A percentile compares a stretch with the other conserved stretches of the same genome.
Evolutionary conservation across 2,888 invertebrate genomes (phyloP).

Genomic region (Acronicta alni): DNA sequence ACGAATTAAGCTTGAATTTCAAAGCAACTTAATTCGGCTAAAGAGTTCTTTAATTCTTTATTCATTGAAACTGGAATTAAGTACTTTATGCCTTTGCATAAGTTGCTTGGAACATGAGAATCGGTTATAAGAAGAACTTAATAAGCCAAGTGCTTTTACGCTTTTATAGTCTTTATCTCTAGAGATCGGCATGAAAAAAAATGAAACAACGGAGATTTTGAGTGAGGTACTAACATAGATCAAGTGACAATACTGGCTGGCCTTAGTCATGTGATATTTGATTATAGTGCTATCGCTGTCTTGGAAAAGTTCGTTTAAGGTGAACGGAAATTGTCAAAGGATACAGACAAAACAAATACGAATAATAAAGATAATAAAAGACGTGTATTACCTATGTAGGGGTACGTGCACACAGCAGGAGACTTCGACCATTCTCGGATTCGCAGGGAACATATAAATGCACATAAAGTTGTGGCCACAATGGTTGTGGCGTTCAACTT

Average conservation of each 20-base stretch:
- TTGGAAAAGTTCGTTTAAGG: background rate
- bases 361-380: constrained; percentile 27
- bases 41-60: constrained; percentile 48
- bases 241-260: too few relatives aligned
- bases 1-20: constrained; percentile 47
- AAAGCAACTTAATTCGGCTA: constrained; percentile 29
- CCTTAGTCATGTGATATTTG: too few relatives aligned
- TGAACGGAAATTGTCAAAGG: constrained; percentile 10
- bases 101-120: background rate
- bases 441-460: constrained; percentile 58
- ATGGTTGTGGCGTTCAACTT: constrained; percentile 70
- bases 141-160: background rate
- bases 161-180: too few relatives aligned
- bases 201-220: too few relatives aligned
- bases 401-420: constrained; percentile 41
- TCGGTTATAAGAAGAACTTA: constrained; percentile 11
- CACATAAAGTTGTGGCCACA: constrained; percentile 71
- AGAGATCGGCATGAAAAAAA: too few relatives aligned
- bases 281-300: background rate
- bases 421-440: constrained; percentile 32
- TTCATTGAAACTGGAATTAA: constrained; percentile 44
- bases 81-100: constrained; percentile 10
- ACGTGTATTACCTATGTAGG: constrained; percentile 30
- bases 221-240: too few relatives aligned
- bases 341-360: constrained; percentile 17